These are phyloP conservation scores for Gymnogyps californianus DNA, from an alignment of 2,113 vertebrate genomes.

Conservation along the genomic window DNA sequence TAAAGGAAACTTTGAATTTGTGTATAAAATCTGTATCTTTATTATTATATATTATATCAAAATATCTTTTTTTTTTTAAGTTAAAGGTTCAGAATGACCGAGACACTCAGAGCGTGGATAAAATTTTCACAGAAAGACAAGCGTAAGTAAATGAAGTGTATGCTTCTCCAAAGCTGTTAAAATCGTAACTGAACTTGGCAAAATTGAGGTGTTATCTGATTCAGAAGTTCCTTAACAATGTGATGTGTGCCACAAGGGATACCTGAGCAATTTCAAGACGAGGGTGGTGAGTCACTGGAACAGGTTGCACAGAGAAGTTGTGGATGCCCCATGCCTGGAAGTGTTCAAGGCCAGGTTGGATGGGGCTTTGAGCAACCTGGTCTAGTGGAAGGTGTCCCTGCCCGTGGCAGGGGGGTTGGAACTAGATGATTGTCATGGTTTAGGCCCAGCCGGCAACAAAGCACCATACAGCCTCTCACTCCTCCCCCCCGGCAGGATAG, in stretches of 20 bases:
- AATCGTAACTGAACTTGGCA: not conserved
- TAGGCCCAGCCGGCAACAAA: no score
- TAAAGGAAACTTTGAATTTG: not conserved
- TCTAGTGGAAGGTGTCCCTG: no score
- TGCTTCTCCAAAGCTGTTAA: not conserved
- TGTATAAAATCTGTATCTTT: not conserved
- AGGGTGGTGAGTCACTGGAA: no score
- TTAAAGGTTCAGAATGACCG: slow-evolving; percentile 90
- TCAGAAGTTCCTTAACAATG: not conserved
- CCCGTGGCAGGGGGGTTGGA: no score
- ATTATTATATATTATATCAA: not conserved
- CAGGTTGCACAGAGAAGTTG: no score
- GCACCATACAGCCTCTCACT: no score
- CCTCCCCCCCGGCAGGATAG: no score
- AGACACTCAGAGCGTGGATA: slow-evolving; percentile 86
- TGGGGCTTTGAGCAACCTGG: no score
- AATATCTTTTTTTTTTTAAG: slow-evolving; percentile 57
- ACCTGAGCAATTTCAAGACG: not conserved
- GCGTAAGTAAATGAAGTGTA: slow-evolving; percentile 77
- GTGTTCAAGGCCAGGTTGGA: no score
- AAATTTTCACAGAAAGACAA: slow-evolving; percentile 92
- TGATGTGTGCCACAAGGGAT: not conserved
- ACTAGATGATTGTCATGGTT: no score
- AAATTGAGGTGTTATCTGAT: not conserved
- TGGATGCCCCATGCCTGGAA: no score